These are phyloP conservation scores for Spondyliosoma cantharus DNA, from an alignment of 2,797 vertebrate species.

Conservation along the genomic window DNA sequence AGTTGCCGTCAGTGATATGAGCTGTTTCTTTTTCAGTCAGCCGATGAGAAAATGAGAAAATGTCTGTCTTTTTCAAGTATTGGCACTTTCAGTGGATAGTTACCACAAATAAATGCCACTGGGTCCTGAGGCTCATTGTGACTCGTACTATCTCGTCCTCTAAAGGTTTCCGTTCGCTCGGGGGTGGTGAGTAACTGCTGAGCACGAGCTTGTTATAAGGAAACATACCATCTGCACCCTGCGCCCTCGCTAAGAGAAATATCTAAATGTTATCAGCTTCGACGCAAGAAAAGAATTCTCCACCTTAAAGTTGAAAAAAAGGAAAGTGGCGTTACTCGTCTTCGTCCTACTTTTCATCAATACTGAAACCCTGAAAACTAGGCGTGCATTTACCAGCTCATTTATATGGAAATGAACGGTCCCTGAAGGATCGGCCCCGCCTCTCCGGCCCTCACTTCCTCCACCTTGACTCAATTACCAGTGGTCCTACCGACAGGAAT, in stretches of 20 bases:
- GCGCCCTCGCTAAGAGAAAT: conserved; percentile 16
- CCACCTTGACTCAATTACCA: conserved; percentile 69
- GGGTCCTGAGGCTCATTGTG: conserved; percentile 25
- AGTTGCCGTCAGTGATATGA: neutral
- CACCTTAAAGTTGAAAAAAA: conserved; percentile 31
- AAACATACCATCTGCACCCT: conserved; percentile 14
- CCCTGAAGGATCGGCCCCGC: conserved; percentile 58
- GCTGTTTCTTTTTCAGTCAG: neutral
- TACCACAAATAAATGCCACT: conserved; percentile 40
- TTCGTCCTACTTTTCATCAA: conserved; percentile 60
- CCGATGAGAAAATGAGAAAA: conserved; percentile 6
- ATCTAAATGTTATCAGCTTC: conserved; percentile 39
- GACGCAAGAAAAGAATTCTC: conserved; percentile 26
- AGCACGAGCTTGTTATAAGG: conserved; percentile 10
- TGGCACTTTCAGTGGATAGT: conserved; percentile 32
- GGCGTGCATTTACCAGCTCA: conserved; percentile 67
- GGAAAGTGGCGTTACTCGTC: conserved; percentile 60
- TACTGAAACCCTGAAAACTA: conserved; percentile 61
- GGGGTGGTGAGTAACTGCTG: conserved; percentile 47
- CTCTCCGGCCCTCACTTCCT: conserved; percentile 45
- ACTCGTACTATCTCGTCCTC: conserved; percentile 38
- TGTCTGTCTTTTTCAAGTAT: conserved; percentile 16
- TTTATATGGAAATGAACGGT: conserved; percentile 81
- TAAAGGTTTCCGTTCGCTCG: conserved; percentile 55
- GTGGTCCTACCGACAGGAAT: conserved; percentile 52